phyloP scores from a whole-genome alignment of 2,113 vertebrate species.

The Galemys pyrenaicus region DNA sequence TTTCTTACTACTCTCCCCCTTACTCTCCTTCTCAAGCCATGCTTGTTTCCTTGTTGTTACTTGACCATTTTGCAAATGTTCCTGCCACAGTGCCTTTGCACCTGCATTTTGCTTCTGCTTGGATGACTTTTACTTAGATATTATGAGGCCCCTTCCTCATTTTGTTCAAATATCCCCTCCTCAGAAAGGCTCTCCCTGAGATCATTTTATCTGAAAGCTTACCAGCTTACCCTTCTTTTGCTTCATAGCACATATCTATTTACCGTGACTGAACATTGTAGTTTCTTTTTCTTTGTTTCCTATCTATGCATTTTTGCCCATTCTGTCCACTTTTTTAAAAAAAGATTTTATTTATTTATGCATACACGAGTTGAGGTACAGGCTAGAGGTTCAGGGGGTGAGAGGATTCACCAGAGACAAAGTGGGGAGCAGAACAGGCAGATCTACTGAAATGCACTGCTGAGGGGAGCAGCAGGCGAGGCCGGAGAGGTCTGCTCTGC shows the following conservation, averaged over 20 bases:
- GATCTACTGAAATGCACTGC: too few relatives aligned
- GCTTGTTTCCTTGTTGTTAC: not conserved
- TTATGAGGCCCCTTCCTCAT: not conserved
- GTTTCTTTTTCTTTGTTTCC: not conserved
- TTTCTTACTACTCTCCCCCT: not conserved
- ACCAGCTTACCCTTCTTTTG: not conserved
- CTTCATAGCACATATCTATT: too few relatives aligned
- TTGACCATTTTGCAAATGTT: not conserved
- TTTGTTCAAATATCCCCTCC: not conserved
- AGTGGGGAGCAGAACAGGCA: too few relatives aligned
- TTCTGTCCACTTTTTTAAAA: not conserved
- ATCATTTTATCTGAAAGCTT: not conserved
- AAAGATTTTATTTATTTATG: too few relatives aligned
- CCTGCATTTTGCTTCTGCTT: not conserved
- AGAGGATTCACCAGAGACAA: too few relatives aligned
- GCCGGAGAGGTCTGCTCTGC: too few relatives aligned
- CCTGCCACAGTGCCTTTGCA: not conserved
- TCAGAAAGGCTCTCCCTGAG: not conserved
- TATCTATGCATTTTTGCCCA: not conserved
- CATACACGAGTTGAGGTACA: too few relatives aligned
- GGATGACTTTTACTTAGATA: not conserved
- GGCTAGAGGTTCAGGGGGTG: too few relatives aligned
- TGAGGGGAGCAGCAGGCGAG: too few relatives aligned
- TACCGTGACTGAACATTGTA: not conserved
- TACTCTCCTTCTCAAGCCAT: not conserved